phyloP scores from a whole-genome alignment of 1,140 invertebrate species.

The Drosophila sechellia region DNA sequence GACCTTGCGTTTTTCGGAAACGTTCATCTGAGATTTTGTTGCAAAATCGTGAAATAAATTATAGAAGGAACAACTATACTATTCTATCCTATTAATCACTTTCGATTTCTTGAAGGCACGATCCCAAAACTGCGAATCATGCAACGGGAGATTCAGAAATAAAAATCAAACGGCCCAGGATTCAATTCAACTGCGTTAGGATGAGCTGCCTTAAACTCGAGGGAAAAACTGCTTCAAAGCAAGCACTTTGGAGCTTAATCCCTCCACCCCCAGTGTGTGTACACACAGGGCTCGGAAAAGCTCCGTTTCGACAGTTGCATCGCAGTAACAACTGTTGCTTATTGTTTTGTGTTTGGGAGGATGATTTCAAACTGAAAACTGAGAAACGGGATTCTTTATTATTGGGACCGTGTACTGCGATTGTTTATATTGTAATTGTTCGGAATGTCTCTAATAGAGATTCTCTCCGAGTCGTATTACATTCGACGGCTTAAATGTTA shows the following conservation, averaged over 20 bases:
- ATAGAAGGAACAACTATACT: neutral
- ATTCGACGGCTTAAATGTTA: too few species aligned
- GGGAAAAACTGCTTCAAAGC: constrained; percentile 33
- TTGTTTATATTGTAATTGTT: too few species aligned
- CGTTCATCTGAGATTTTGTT: neutral
- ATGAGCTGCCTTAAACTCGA: constrained; percentile 33
- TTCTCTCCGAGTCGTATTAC: too few species aligned
- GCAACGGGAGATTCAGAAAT: constrained; percentile 13
- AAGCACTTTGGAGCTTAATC: constrained; percentile 31
- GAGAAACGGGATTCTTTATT: neutral
- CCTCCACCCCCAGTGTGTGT: constrained; percentile 25
- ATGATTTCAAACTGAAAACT: neutral
- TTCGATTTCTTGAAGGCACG: neutral
- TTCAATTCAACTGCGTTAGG: constrained; percentile 24
- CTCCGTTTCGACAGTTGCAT: constrained; percentile 41
- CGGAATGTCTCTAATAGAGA: too few species aligned
- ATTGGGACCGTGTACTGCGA: too few species aligned
- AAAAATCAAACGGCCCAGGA: constrained; percentile 10
- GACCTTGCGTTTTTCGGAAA: neutral
- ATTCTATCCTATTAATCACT: neutral
- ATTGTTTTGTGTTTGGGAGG: neutral
- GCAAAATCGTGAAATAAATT: neutral
- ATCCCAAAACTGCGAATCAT: neutral
- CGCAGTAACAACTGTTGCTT: constrained; percentile 48
- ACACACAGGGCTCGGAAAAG: constrained; percentile 53